Evolutionary conservation across 1,140 invertebrate genomes (phyloP).

Genomic region (Ruditapes philippinarum): DNA sequence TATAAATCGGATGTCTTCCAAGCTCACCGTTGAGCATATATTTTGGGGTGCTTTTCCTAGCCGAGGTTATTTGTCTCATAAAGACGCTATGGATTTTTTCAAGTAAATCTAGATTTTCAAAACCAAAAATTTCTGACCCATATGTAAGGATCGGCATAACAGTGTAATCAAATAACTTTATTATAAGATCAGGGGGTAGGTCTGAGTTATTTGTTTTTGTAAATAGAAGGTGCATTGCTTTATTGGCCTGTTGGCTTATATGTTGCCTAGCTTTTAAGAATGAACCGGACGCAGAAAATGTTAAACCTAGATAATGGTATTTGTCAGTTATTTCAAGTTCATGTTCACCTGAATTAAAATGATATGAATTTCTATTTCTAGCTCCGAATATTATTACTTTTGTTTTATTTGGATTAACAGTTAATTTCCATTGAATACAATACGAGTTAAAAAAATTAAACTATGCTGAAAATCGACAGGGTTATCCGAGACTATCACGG

Average conservation of each 20-base stretch:
- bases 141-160: conserved; percentile 17
- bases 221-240: conserved; percentile 19
- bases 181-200: background rate
- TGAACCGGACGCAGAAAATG: conserved; percentile 19
- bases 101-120: conserved; percentile 17
- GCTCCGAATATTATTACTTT: background rate
- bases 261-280: conserved; percentile 28
- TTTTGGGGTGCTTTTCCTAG: background rate
- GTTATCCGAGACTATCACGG: background rate
- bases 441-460: background rate
- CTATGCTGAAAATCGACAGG: background rate
- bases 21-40: conserved; percentile 4
- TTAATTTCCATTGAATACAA: background rate
- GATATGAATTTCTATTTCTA: background rate
- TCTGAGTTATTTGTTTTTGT: conserved; percentile 10
- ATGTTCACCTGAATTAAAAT: conserved; percentile 5
- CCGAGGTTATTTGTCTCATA: conserved; percentile 9
- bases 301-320: conserved; percentile 35
- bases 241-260: conserved; percentile 6
- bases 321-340: background rate
- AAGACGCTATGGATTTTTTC: conserved; percentile 31
- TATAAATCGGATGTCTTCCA: conserved; percentile 10
- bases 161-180: conserved; percentile 44
- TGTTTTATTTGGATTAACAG: background rate
- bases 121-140: no score